Percentiles rank a stretch among this genome's conserved stretches.
These are phyloP conservation scores for Tridacna gigas DNA, from an alignment of 2,888 invertebrate species.

Conservation along the genomic window DNA sequence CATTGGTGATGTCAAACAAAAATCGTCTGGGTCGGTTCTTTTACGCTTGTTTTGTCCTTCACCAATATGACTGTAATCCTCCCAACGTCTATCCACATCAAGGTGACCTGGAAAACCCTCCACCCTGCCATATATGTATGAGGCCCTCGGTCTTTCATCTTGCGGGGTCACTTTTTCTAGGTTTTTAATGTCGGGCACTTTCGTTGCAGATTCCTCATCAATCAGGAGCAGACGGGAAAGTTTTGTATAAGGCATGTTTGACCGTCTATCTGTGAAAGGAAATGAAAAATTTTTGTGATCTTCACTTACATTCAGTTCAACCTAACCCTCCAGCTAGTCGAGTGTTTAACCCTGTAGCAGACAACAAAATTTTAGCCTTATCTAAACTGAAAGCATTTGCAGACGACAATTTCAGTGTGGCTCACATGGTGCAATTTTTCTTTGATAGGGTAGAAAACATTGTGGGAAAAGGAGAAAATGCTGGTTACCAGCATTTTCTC, in stretches of 20 bases:
- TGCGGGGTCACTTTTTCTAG: conserved; percentile 3
- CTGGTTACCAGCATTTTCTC: no score
- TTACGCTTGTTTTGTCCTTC: neutral
- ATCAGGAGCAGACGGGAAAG: conserved; percentile 28
- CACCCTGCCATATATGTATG: neutral
- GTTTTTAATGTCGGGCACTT: conserved; percentile 48
- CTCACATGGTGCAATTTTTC: no score
- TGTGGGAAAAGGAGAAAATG: no score
- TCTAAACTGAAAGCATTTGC: no score
- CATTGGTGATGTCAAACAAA: neutral
- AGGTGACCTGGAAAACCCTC: neutral
- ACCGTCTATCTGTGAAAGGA: conserved; percentile 27
- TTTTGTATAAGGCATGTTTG: conserved; percentile 30
- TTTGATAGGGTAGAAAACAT: no score
- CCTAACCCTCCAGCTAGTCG: neutral
- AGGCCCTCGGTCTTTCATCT: neutral
- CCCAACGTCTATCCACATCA: neutral
- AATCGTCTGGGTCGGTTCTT: neutral
- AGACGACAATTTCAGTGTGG: no score
- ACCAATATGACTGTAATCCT: neutral
- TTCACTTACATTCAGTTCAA: neutral
- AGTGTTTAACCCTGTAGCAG: no score
- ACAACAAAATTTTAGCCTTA: no score
- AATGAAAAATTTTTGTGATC: neutral
- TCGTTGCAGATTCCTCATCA: conserved; percentile 39